Base-by-base conservation (phyloP, 2,888 invertebrate genomes). In the Hermodice carunculata region DNA sequence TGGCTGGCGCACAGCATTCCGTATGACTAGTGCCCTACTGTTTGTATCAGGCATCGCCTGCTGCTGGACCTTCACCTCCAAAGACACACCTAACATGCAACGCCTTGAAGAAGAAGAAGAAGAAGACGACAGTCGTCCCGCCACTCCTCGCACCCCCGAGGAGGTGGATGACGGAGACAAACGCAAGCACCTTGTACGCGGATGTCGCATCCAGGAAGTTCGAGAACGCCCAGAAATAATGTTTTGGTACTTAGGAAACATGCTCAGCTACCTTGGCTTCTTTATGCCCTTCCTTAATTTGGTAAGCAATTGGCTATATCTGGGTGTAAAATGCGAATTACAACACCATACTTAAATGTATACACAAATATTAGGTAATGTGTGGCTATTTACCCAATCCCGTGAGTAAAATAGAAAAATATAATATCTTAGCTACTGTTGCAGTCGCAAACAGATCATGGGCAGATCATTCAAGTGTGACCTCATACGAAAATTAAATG, bases 271-370 rank as follows among this genome's bases (percentile, higher is more conserved):
- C 54, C 69, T 78, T 17, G 75, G 78, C n/a, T 78, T 77, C 69
- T 78, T 67, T 60, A 78, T 78, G 78, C 78, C 78, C 11, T 78
- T 78, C 61, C 49, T 78, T 11, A 78, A 78, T 56, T 51, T 78
- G 62, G 77, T 77, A 60, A 66, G 72, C 51, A 17, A 37, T n/a
- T n/a, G n/a, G n/a, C n/a, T n/a, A n/a, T n/a, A n/a, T n/a, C n/a
- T n/a, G n/a, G n/a, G n/a, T n/a, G n/a, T n/a, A n/a, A n/a, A n/a
- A n/a, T n/a, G n/a, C n/a, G n/a, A n/a, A n/a, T n/a, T n/a, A n/a
- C n/a, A n/a, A n/a, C n/a, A n/a, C n/a, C n/a, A n/a, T n/a, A n/a
- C n/a, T n/a, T n/a, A n/a, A n/a, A n/a, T n/a, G n/a, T n/a, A n/a
- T n/a, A n/a, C n/a, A n/a, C n/a, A n/a, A n/a, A n/a, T n/a, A n/a